Conservation (phyloP, 1,140 invertebrate genomes). For the Listronotus bonariensis region DNA sequence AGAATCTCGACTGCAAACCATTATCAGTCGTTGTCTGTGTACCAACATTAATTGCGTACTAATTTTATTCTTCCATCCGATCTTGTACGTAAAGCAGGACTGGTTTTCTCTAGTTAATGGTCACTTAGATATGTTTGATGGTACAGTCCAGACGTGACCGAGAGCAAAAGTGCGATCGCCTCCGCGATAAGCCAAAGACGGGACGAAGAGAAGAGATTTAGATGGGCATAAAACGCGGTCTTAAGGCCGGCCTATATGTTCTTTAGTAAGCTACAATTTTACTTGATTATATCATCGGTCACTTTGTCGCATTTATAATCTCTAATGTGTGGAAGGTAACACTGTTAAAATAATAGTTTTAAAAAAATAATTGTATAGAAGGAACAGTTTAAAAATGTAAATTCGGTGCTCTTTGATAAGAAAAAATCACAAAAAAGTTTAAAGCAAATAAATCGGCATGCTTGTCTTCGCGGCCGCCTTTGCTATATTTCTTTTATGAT, state of each 20-base stretch:
- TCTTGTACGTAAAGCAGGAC: constrained; percentile 6
- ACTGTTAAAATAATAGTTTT: too few species aligned
- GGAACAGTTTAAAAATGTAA: too few species aligned
- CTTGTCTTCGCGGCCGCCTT: too few species aligned
- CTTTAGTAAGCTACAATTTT: constrained; percentile 2
- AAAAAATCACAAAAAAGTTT: too few species aligned
- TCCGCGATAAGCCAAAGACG: constrained; percentile 5
- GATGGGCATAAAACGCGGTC: constrained; percentile 12
- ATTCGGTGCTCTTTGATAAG: too few species aligned
- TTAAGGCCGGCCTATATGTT: constrained; percentile 11
- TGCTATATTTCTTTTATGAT: too few species aligned
- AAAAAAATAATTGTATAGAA: too few species aligned
- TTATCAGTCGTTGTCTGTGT: neutral
- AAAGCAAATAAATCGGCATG: too few species aligned
- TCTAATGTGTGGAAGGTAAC: neutral
- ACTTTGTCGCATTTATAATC: constrained; percentile 11
- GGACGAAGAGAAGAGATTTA: constrained; percentile 8
- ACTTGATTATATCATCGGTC: constrained; percentile 7
- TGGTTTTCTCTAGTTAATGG: constrained; percentile 16
- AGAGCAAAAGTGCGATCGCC: constrained; percentile 13
- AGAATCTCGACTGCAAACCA: neutral
- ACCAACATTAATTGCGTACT: constrained; percentile 11
- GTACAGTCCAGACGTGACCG: constrained; percentile 11
- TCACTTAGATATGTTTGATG: constrained; percentile 18
- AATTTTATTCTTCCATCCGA: constrained; percentile 10